phyloP scores from a whole-genome alignment of 64 coral and sea anemone species.

The Dendronephthya gigantea region DNA sequence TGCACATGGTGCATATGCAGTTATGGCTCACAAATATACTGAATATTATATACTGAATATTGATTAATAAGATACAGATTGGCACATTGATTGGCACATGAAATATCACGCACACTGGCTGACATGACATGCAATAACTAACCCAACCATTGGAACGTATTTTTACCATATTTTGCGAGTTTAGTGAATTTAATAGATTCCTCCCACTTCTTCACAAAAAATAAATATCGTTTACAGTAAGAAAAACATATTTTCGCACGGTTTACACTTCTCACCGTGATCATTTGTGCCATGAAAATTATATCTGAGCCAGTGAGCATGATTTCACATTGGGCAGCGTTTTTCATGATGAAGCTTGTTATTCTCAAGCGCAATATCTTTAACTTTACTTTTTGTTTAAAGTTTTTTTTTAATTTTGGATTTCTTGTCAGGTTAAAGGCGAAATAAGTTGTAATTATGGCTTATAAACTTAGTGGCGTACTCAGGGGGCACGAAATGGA shows the following conservation, averaged over 20 bases:
- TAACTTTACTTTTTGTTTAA: not conserved
- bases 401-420: not conserved
- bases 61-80: no score
- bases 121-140: not conserved
- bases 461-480: slow-evolving; percentile 72
- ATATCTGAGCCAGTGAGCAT: not conserved
- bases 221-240: not conserved
- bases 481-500: slow-evolving; percentile 88
- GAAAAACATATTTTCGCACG: not conserved
- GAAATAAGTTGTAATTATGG: slow-evolving; percentile 33
- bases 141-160: not conserved
- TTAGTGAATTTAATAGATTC: not conserved
- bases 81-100: no score
- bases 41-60: no score
- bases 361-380: not conserved
- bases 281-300: not conserved
- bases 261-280: not conserved
- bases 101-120: no score
- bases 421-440: not conserved
- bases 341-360: not conserved
- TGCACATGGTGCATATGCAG: no score
- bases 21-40: no score
- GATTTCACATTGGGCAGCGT: not conserved
- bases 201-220: not conserved
- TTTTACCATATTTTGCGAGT: not conserved